A percentile compares a stretch with the other conserved stretches of the same genome.
phyloP scores from a whole-genome alignment of 2,888 invertebrate genomes.

The Drosophila aldrichi region DNA sequence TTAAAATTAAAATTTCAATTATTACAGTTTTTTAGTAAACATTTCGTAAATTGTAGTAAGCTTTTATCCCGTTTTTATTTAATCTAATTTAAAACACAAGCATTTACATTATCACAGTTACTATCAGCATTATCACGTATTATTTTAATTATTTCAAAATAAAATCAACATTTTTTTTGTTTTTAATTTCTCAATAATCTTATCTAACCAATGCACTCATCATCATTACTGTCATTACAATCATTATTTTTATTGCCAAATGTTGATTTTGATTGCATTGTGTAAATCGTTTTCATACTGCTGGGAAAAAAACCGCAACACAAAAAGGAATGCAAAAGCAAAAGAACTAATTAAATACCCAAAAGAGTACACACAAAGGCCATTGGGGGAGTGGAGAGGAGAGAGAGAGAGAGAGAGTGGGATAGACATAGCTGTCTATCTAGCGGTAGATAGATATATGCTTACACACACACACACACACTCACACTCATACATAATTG shows the following conservation, averaged over 20 bases:
- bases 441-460: not conserved
- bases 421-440: slow-evolving; percentile 1
- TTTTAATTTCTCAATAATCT: not conserved
- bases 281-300: slow-evolving; percentile 14
- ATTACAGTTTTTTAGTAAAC: too few relatives aligned
- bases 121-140: not conserved
- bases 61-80: not conserved
- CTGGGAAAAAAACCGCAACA: not conserved
- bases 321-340: slow-evolving; percentile 11
- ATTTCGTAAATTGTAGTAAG: not conserved
- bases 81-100: not conserved
- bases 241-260: slow-evolving; percentile 6
- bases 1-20: not conserved
- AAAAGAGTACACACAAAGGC: slow-evolving; percentile 2
- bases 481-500: not conserved
- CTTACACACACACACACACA: not conserved
- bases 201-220: not conserved
- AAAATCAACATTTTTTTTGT: not conserved
- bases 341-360: slow-evolving; percentile 18
- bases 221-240: slow-evolving; percentile 1
- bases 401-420: not conserved
- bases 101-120: not conserved
- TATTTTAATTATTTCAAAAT: not conserved
- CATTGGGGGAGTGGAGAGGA: too few relatives aligned
- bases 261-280: slow-evolving; percentile 39